Conservation (phyloP, 1,140 invertebrate genomes). For the Pemphigus obesinymphae region DNA sequence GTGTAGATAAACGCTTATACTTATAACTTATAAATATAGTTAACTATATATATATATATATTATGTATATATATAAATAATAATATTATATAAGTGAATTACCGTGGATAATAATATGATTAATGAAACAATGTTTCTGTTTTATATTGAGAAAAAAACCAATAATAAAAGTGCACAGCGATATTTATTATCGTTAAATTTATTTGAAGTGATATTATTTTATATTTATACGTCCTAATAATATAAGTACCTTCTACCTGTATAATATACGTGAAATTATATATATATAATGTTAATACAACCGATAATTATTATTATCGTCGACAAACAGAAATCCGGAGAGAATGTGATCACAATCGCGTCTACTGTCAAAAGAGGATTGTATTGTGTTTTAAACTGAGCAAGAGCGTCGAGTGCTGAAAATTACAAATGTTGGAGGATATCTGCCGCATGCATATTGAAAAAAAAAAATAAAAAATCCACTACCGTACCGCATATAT, state of each 20-base stretch:
- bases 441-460: background rate
- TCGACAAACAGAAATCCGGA: background rate
- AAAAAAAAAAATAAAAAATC: too few species aligned
- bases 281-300: background rate
- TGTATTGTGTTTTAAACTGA: too few species aligned
- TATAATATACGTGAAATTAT: too few species aligned
- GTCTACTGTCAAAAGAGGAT: too few species aligned
- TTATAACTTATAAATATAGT: conserved; percentile 23
- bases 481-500: too few species aligned
- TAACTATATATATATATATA: too few species aligned
- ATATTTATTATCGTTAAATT: conserved; percentile 13
- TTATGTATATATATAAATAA: too few species aligned
- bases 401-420: too few species aligned
- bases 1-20: conserved; percentile 2
- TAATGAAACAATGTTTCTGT: conserved; percentile 22
- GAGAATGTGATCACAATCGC: background rate
- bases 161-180: conserved; percentile 25
- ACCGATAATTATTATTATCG: background rate
- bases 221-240: too few species aligned
- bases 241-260: too few species aligned
- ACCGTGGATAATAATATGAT: background rate
- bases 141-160: conserved; percentile 13
- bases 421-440: background rate
- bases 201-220: background rate
- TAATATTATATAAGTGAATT: conserved; percentile 17